Base-by-base conservation (phyloP, 2,888 invertebrate species). In the Nymphalis urticae region DNA sequence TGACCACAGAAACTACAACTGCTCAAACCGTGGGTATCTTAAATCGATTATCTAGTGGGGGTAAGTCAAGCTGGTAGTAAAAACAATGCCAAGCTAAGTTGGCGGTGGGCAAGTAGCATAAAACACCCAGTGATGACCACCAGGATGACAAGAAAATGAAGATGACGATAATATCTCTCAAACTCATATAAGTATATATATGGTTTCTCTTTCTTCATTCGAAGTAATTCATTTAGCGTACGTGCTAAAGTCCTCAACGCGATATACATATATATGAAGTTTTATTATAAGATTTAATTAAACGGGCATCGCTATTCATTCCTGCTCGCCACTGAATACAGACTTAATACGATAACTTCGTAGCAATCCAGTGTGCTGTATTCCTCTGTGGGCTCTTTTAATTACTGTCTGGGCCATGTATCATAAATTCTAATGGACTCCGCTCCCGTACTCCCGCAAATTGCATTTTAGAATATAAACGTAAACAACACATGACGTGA, bases 401-500 rank as follows among this genome's bases (percentile, higher is more conserved):
- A 90, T 90, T 90, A 89, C 88, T 79, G 82, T 80, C 80, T 81
- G 82, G 82, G 82, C 84, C 83, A 87, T 86, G 87, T 87, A 85
- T 89, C 90, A 90, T 90, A 90, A 90, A 90, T 89, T 89, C 86
- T 89, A 90, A 90, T 89, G 88, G 86, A 88, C 83, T 83, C 70
- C 79, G 74, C 74, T 75, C 76, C 77, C 78, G 80, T 75, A 76
- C 76, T 56, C 76, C 74, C 77, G 79, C 81, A 86, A 85, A 87
- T 87, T 87, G 86, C 87, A 86, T 86, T 87, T 84, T 85, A 85
- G 84, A 85, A 84, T 85, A 83, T 84, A 82, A 84, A 85, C 83
- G 77, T 77, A 76, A 75, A 76, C 76, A 78, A 72, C 73, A 72
- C 72, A 72, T 72, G 72, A 75, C 73, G 69, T 66, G 72, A 77